Conservation (phyloP, 2,888 invertebrate species). For the Eupithecia subumbrata region DNA sequence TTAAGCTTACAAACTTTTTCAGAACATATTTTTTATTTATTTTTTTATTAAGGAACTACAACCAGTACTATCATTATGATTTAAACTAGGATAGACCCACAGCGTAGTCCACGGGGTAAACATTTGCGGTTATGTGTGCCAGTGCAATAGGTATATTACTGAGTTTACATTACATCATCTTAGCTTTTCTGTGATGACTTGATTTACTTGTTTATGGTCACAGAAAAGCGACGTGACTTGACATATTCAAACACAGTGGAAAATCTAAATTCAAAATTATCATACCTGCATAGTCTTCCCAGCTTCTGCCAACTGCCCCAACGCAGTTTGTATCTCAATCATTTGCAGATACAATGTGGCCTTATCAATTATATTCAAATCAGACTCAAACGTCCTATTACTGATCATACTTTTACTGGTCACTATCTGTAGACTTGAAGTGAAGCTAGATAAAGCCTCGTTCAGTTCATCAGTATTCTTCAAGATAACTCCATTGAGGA, state of each 20-base stretch:
- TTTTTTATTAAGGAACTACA: too few species aligned
- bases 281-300: constrained; percentile 89
- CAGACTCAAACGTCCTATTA: constrained; percentile 65
- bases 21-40: too few species aligned
- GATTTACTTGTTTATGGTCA: neutral
- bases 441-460: constrained; percentile 89
- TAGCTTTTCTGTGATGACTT: too few species aligned
- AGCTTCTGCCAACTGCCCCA: constrained; percentile 91
- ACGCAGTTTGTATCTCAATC: constrained; percentile 88
- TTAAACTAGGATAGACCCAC: too few species aligned
- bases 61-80: too few species aligned
- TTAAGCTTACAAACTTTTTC: too few species aligned
- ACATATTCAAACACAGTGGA: neutral
- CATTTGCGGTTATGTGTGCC: too few species aligned
- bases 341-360: constrained; percentile 95
- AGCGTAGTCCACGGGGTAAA: too few species aligned
- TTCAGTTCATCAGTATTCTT: constrained; percentile 88
- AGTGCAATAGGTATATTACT: too few species aligned
- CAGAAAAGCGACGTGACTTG: neutral
- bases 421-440: constrained; percentile 88
- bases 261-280: neutral
- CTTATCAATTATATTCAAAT: constrained; percentile 88
- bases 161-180: too few species aligned
- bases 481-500: constrained; percentile 92
- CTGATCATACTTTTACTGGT: constrained; percentile 67